Base-by-base conservation (phyloP, 2,797 vertebrate species). In the Austrolebias charrua region DNA sequence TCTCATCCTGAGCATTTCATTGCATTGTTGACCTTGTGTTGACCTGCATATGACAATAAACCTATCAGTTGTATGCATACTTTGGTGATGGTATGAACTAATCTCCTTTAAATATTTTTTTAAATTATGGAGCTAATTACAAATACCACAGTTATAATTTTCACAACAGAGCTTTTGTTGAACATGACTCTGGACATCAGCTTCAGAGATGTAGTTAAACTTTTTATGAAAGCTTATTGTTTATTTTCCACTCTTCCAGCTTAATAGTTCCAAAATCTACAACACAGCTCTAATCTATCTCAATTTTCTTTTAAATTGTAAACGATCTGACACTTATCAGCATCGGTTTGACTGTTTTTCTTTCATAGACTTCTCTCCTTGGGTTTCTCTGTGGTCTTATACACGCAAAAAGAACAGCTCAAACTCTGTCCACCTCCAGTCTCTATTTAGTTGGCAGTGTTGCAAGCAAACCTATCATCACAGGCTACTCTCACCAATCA, bases 391-490 rank as follows among this genome's bases (percentile, higher is more conserved):
- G 46, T 14, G 54, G 63, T 57, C 64, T 67, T 16, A 11, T 9
- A 12, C 55, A 24, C 3, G 24, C 24, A 24, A 24, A 10, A 55
- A 52, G 59, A 45, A 35, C 44, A 20, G 44, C 38, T 28, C 51
- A 44, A 45, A 42, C 12, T 54, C 40, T 29, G 52, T 45, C 40
- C 58, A 53, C 44, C 51, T 62, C 33, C 20, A 48, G 43, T 63
- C 55, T 6, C 20, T 46, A 48, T 73, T 44, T 29, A 28, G 60
- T 73, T 81, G 83, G 73, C 71, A 79, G 64, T 4, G 57, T 75
- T 53, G 33, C 63, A 74, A 24, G 69, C 65, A 57, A 84, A 74
- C 77, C 78, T 67, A 75, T 79, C 75, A 79, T 87, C 73, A 61
- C 15, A 5, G 56, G 62, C 71, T 60, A 49, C 72, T 75, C 53